Base-by-base conservation (phyloP, 2,113 vertebrate species). In the Machaerirhynchus nigripectus region DNA sequence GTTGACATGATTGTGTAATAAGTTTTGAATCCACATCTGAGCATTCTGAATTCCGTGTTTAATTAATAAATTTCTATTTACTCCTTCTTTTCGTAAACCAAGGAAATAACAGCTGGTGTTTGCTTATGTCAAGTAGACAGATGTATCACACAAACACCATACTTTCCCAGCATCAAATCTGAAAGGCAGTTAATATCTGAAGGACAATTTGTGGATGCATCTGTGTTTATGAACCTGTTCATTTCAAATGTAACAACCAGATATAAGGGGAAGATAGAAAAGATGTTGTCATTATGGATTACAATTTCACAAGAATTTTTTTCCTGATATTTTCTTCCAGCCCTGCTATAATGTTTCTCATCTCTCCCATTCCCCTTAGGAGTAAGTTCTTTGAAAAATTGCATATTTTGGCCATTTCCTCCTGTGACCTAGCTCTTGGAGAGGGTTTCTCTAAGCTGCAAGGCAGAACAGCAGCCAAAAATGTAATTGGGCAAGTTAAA, bases 81-180 rank as follows among this genome's bases (percentile, higher is more conserved):
- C 42, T 93, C 46, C 4, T 75, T 30, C 79, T 87, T 89, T 13
- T 89, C 0, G 1, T 47, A 92, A 96, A 73, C 63, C 30, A 76
- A 92, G 60, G 84, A 93, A 95, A 50, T 91, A 84, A 65, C 93
- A 93, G 79, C 84, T 96, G 84, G 27, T 83, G 91, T 89, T 93
- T 83, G 60, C 55, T 87, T 90, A 87, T 85, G 31, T 82, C 68
- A 84, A 64, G 73, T 64, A 81, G 70, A 89, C 55, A 83, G 20
- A 85, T 37, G 67, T 14, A 59, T 46, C 42, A 64, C 39, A 92
- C 81, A 84, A 92, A 92, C 91, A 91, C 52, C 24, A 7, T 90
- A 46, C 33, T 92, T 87, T 63, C 33, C 80, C 83, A 84, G 60
- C 68, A 80, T 84, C 64, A 87, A 52, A 96, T 90, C 64, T 74